Percentiles rank a stretch among this genome's conserved stretches.
Evolutionary conservation across 2,797 vertebrate species (phyloP).

Genomic region (Neopelma chrysocephalum): DNA sequence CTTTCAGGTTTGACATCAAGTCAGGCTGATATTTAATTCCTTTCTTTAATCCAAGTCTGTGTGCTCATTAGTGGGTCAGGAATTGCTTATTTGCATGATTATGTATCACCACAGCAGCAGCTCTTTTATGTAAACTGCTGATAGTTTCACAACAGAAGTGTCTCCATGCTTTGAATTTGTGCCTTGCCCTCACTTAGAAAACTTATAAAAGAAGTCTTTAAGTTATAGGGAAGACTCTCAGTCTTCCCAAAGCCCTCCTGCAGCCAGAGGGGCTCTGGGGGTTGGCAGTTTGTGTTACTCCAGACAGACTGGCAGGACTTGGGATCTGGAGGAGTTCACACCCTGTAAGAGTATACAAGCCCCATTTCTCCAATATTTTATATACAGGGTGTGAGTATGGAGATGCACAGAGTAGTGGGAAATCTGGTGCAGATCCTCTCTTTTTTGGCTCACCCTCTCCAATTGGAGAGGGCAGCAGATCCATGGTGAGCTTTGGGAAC

Average conservation of each 20-base stretch:
- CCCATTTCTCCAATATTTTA: too few species aligned
- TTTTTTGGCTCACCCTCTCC: background rate
- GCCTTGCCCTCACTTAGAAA: background rate
- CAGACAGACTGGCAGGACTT: background rate
- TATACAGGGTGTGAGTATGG: too few species aligned
- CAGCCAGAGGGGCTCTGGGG: background rate
- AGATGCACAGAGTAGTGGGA: background rate
- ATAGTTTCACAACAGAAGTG: background rate
- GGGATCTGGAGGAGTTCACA: background rate
- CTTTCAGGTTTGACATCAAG: background rate
- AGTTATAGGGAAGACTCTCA: background rate
- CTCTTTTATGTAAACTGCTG: background rate
- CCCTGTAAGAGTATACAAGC: too few species aligned
- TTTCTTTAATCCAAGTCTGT: background rate
- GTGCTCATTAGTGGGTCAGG: constrained; percentile 20
- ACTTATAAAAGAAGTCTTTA: background rate
- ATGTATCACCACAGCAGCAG: background rate
- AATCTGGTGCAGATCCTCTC: background rate
- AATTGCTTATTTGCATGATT: constrained; percentile 32
- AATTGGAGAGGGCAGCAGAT: accelerated
- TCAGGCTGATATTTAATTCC: background rate
- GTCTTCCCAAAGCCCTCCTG: background rate
- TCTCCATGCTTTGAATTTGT: background rate
- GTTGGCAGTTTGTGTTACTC: background rate
- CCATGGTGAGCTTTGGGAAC: background rate